Conservation (phyloP, 1,140 invertebrate species). For the Aphis gossypii region DNA sequence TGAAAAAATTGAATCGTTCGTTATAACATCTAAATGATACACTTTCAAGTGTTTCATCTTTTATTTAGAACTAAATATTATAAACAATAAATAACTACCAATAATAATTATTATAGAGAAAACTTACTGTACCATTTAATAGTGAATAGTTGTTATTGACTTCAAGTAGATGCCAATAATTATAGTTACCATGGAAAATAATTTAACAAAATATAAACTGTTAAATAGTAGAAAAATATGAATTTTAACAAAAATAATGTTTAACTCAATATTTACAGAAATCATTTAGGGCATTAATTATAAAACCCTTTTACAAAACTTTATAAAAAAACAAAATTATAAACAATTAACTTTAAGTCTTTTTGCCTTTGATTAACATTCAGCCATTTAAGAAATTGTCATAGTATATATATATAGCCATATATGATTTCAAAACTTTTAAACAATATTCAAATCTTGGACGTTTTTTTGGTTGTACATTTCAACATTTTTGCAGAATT, state of each 20-base stretch:
- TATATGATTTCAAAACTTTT: conserved; percentile 37
- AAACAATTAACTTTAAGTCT: conserved; percentile 26
- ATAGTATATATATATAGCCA: conserved; percentile 29
- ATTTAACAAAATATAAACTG: conserved; percentile 16
- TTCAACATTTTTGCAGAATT: too few relatives aligned
- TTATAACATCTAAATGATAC: neutral
- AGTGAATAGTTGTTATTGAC: neutral
- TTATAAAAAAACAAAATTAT: neutral
- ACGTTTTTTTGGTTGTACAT: conserved; percentile 63
- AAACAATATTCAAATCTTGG: conserved; percentile 82
- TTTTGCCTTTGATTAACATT: neutral
- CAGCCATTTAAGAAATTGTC: neutral
- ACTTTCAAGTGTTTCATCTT: neutral
- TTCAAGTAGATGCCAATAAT: neutral
- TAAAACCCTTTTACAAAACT: neutral
- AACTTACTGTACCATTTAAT: neutral
- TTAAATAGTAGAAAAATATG: neutral
- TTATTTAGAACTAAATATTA: neutral
- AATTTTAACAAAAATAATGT: neutral
- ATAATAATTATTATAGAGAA: conserved; percentile 11
- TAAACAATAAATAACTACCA: neutral
- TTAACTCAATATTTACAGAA: conserved; percentile 24
- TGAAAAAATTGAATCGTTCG: too few relatives aligned
- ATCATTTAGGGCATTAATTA: neutral
- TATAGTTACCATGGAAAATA: neutral